phyloP scores from a whole-genome alignment of 1,140 invertebrate genomes.

The Tribolium castaneum region DNA sequence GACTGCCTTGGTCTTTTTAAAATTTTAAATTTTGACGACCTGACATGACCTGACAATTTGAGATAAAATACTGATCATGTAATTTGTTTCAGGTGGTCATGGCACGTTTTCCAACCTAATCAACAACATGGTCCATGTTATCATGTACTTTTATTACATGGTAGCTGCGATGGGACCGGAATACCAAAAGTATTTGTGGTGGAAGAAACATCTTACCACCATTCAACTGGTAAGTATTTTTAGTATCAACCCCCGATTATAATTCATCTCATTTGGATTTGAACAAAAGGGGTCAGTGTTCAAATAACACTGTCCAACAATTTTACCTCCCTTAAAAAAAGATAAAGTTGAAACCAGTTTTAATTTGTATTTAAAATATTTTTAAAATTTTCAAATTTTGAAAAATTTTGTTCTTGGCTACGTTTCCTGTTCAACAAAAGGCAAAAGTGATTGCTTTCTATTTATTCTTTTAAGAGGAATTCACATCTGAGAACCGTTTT shows the following conservation, averaged over 20 bases:
- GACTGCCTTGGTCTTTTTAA: too few species aligned
- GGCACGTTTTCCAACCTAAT: conserved; percentile 92
- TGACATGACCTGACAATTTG: too few species aligned
- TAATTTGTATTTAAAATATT: too few species aligned
- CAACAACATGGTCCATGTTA: conserved; percentile 94
- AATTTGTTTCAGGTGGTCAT: conserved; percentile 78
- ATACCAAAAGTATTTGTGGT: conserved; percentile 93
- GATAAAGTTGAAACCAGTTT: too few species aligned
- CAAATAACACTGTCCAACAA: too few species aligned
- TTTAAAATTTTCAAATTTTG: too few species aligned
- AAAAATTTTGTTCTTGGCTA: too few species aligned
- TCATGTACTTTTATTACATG: conserved; percentile 96
- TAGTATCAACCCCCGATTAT: neutral
- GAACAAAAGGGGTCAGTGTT: neutral
- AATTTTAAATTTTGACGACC: too few species aligned
- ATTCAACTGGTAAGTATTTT: conserved; percentile 82
- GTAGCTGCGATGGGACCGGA: conserved; percentile 90
- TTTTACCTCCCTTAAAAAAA: too few species aligned
- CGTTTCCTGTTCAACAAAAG: neutral
- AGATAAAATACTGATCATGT: too few species aligned
- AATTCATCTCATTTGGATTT: neutral
- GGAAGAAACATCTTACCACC: conserved; percentile 94
- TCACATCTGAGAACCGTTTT: too few species aligned
- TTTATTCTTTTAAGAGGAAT: too few species aligned
- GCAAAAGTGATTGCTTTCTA: neutral